phyloP scores from a whole-genome alignment of 2,797 vertebrate species.

The Spinus olivaceus region DNA sequence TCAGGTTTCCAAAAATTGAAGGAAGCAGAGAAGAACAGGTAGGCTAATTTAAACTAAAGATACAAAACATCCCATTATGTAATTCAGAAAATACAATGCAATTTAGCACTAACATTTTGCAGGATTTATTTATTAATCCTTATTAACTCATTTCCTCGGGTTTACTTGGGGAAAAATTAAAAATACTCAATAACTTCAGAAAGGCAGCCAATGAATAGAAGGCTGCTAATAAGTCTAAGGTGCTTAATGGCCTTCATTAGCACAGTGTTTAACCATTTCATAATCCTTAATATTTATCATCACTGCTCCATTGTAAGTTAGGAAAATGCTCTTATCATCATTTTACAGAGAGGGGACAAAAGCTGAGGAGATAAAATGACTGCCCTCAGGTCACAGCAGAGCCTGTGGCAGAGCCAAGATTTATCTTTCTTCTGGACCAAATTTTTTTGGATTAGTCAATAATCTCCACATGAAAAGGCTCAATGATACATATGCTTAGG shows the following conservation, averaged over 20 bases:
- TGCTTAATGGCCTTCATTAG: neutral
- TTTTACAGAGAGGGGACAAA: slow-evolving; percentile 30
- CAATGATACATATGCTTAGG: neutral
- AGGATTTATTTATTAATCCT: neutral
- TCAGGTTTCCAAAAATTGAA: neutral
- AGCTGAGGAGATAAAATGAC: neutral
- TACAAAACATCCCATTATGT: neutral
- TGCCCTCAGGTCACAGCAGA: neutral
- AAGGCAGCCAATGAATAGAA: neutral
- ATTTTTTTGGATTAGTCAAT: slow-evolving; percentile 1
- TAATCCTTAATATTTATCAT: slow-evolving; percentile 12
- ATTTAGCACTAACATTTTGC: neutral
- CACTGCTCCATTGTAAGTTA: neutral
- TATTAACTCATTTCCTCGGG: neutral
- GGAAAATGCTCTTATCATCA: slow-evolving; percentile 30
- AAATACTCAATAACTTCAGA: neutral
- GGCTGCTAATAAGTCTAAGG: neutral
- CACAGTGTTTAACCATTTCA: neutral
- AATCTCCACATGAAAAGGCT: neutral
- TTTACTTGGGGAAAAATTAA: neutral
- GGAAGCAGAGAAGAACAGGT: neutral
- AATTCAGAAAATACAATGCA: neutral
- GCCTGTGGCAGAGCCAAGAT: neutral
- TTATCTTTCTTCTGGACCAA: neutral
- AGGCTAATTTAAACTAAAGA: neutral